Percentiles rank a stretch among this genome's conserved stretches.
Conservation (phyloP, 2,797 vertebrate species). For the Chloroceryle amazona region DNA sequence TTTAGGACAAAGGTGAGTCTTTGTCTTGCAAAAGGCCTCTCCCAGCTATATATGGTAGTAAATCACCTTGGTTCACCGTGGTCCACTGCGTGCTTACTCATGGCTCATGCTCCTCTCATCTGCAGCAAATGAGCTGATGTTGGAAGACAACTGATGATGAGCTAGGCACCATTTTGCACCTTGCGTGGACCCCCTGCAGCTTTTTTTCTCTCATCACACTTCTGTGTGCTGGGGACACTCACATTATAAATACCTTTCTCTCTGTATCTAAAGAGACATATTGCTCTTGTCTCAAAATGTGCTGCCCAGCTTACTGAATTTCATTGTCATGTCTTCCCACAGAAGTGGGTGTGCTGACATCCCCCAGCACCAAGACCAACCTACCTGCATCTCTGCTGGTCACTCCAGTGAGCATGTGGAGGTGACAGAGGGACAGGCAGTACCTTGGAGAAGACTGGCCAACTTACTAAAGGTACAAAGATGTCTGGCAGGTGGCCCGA, state of each 20-base stretch:
- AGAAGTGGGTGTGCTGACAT: not conserved
- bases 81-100: not conserved
- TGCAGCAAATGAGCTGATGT: not conserved
- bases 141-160: not conserved
- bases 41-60: not conserved
- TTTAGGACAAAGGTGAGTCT: not conserved
- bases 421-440: not conserved
- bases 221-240: not conserved
- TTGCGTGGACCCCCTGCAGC: not conserved
- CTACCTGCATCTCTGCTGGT: not conserved
- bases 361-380: not conserved
- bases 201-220: not conserved
- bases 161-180: not conserved
- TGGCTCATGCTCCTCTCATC: not conserved
- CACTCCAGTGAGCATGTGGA: rapidly evolving
- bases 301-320: not conserved
- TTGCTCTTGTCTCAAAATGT: not conserved
- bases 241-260: no score
- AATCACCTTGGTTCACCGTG: not conserved
- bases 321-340: not conserved
- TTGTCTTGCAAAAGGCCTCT: not conserved
- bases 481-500: not conserved
- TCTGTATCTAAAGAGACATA: not conserved
- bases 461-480: not conserved
- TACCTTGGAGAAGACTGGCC: no score